Evolutionary conservation across 2,113 vertebrate species (phyloP).

Genomic region (Mixornis gularis): DNA sequence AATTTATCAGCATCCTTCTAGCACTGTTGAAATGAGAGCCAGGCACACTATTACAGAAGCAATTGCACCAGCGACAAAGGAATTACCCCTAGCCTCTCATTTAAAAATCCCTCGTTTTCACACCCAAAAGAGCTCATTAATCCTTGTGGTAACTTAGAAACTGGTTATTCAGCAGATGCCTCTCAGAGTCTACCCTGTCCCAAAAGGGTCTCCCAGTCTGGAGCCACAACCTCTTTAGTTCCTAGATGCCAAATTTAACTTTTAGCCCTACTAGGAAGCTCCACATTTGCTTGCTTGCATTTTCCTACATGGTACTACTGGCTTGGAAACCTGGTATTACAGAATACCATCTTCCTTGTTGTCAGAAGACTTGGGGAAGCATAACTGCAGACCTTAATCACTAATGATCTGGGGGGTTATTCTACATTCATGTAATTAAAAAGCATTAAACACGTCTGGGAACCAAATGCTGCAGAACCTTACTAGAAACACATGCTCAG

Average conservation of each 20-base stretch:
- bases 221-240: background rate
- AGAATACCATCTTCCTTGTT: background rate
- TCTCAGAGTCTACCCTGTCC: background rate
- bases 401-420: background rate
- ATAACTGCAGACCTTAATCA: background rate
- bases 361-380: background rate
- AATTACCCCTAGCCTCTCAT: background rate
- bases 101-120: background rate
- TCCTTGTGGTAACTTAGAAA: background rate
- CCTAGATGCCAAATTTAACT: background rate
- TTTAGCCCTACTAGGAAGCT: background rate
- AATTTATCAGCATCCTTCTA: slow-evolving; percentile 23
- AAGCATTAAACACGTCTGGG: background rate
- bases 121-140: background rate
- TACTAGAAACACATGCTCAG: background rate
- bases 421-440: background rate
- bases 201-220: background rate
- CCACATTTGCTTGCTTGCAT: background rate
- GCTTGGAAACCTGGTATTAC: background rate
- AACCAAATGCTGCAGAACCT: background rate
- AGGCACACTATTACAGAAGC: background rate
- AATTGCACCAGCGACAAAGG: background rate
- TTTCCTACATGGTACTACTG: background rate
- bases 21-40: background rate
- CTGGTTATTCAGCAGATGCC: background rate